Conservation (phyloP, 2,113 vertebrate species). For the Lophius piscatorius region DNA sequence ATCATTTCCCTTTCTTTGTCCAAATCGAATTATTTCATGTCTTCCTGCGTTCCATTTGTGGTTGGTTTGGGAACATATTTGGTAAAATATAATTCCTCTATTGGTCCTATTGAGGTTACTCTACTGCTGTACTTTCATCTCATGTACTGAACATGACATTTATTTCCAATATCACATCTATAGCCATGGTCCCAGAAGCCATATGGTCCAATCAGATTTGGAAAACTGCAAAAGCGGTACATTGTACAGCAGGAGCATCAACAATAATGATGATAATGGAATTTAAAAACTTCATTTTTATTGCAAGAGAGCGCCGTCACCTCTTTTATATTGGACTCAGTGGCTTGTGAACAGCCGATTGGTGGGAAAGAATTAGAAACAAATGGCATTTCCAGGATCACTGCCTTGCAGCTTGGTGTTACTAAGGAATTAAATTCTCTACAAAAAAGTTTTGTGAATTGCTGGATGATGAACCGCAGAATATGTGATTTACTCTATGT, state of each 20-base stretch:
- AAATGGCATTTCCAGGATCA: conserved; percentile 3
- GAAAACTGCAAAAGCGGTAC: background rate
- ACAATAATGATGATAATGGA: conserved; percentile 23
- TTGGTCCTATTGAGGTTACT: conserved; percentile 9
- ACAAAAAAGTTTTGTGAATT: no score
- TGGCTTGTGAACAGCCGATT: conserved; percentile 12
- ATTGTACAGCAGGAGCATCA: conserved; percentile 15
- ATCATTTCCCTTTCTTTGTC: no score
- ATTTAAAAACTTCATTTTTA: conserved; percentile 30
- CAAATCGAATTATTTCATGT: no score
- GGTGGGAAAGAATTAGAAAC: conserved; percentile 12
- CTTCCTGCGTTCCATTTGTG: no score
- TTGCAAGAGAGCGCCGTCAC: conserved; percentile 12
- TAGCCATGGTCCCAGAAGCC: conserved; percentile 1
- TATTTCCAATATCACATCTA: conserved; percentile 5
- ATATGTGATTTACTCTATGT: no score
- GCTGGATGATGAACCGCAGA: background rate
- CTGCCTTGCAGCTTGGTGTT: conserved; percentile 4
- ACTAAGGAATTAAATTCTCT: background rate
- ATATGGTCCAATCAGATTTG: conserved; percentile 33
- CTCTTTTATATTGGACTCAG: conserved; percentile 11
- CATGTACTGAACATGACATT: conserved; percentile 5
- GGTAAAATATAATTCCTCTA: background rate
- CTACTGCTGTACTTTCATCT: conserved; percentile 19
- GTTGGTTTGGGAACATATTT: background rate